These are phyloP conservation scores for Mystacornis crossleyi DNA, from an alignment of 2,113 vertebrate genomes.

Conservation along the genomic window DNA sequence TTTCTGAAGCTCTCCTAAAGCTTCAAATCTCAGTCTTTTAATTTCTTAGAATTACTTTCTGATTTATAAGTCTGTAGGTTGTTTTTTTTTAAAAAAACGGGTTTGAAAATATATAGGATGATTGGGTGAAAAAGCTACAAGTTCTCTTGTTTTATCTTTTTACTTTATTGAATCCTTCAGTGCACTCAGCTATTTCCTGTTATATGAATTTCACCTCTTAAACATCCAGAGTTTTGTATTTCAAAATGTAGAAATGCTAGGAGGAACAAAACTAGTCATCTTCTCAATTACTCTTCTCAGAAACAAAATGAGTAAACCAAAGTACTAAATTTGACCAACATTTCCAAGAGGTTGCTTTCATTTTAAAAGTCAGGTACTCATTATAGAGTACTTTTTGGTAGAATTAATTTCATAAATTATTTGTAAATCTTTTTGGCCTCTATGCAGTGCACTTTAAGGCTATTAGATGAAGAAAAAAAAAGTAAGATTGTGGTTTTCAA, in stretches of 20 bases:
- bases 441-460: background rate
- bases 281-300: background rate
- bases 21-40: background rate
- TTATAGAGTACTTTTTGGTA: background rate
- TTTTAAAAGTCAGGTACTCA: background rate
- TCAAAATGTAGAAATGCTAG: background rate
- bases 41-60: background rate
- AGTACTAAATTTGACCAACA: background rate
- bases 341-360: background rate
- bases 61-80: background rate
- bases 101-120: background rate
- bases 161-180: background rate
- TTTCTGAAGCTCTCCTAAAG: background rate
- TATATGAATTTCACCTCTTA: background rate
- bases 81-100: background rate
- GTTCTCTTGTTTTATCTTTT: background rate
- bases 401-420: background rate
- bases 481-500: background rate
- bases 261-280: background rate
- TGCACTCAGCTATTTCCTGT: background rate
- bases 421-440: background rate
- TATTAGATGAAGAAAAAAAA: background rate
- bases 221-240: background rate
- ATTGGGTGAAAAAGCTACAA: background rate
- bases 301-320: background rate